A percentile compares a stretch with the other conserved stretches of the same genome.
These are phyloP conservation scores for Odontamblyopus lacepedii DNA, from an alignment of 2,797 vertebrate species.

Conservation along the genomic window DNA sequence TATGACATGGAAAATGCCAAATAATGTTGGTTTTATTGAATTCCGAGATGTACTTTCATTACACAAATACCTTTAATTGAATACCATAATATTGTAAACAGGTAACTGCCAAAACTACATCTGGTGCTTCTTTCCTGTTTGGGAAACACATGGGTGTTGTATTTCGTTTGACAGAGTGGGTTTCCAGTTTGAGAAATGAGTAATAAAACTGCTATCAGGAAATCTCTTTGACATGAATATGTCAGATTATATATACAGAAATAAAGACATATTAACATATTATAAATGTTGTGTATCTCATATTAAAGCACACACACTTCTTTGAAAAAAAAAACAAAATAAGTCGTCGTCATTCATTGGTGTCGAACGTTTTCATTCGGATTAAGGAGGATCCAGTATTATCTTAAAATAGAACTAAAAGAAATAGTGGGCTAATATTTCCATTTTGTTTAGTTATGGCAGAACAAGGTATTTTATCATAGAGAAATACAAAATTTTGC, in stretches of 20 bases:
- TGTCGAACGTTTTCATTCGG: conserved; percentile 72
- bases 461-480: conserved; percentile 47
- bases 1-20: not conserved
- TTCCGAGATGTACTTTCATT: not conserved
- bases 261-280: conserved; percentile 64
- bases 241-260: conserved; percentile 67
- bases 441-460: conserved; percentile 37
- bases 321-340: conserved; percentile 49
- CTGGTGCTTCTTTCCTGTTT: not conserved
- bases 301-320: conserved; percentile 61
- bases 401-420: conserved; percentile 50
- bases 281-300: conserved; percentile 60
- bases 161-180: conserved; percentile 33
- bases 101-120: not conserved
- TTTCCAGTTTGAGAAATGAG: conserved; percentile 42
- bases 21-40: not conserved
- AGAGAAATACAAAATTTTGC: conserved; percentile 71
- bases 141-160: conserved; percentile 11
- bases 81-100: not conserved
- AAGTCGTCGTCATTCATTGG: conserved; percentile 76
- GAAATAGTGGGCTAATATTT: conserved; percentile 38
- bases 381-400: conserved; percentile 62
- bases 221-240: conserved; percentile 69
- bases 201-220: conserved; percentile 62
- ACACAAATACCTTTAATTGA: not conserved